phyloP scores from a whole-genome alignment of 37 sponge, comb jelly and placozoan species.

The Ephydatia muelleri region DNA sequence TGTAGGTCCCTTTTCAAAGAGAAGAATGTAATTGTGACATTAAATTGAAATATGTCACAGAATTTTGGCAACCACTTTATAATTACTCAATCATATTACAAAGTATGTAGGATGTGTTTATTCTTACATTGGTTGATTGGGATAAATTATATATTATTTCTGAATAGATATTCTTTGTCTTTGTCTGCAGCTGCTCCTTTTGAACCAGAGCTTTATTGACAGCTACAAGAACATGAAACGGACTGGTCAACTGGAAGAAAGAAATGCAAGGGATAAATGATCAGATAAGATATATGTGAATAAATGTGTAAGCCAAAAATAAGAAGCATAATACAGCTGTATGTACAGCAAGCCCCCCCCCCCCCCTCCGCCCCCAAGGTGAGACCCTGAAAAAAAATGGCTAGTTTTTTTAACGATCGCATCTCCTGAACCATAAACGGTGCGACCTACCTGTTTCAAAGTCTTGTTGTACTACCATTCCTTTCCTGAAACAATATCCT shows the following conservation, averaged over 20 bases:
- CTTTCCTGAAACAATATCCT: too few relatives aligned
- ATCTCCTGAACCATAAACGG: too few relatives aligned
- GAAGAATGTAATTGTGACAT: neutral
- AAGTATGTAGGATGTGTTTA: too few relatives aligned
- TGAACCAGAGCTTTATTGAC: conserved; percentile 48
- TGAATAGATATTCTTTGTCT: conserved; percentile 37
- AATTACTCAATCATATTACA: too few relatives aligned
- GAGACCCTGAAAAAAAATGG: too few relatives aligned
- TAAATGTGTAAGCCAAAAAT: neutral
- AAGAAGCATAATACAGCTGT: neutral
- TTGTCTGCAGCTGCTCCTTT: conserved; percentile 36
- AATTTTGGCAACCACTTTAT: too few relatives aligned
- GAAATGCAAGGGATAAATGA: neutral
- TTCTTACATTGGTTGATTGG: conserved; percentile 41
- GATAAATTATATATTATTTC: conserved; percentile 45
- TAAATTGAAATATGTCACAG: neutral
- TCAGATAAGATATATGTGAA: neutral
- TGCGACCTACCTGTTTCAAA: too few relatives aligned
- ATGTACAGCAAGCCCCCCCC: too few relatives aligned
- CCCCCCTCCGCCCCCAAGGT: too few relatives aligned
- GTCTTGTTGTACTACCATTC: too few relatives aligned
- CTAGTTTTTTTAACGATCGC: too few relatives aligned
- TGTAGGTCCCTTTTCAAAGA: too few relatives aligned
- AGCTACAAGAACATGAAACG: conserved; percentile 52
- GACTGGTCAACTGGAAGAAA: conserved; percentile 33